Conservation (phyloP, 30 jellyfish, hydroid and myxozoan species). For the Morbakka virulenta region DNA sequence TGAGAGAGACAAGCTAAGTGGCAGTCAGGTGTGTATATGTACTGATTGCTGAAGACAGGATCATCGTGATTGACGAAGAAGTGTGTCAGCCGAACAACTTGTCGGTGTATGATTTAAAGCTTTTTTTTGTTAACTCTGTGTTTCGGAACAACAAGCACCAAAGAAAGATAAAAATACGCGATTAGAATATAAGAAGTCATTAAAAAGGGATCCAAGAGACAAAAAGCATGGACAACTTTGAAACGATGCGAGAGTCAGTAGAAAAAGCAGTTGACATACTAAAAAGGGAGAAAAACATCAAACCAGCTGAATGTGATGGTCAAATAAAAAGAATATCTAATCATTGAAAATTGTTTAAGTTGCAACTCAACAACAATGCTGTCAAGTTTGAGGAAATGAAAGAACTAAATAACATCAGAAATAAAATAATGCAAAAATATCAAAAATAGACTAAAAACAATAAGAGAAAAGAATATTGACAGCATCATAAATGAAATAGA, state of each 20-base stretch:
- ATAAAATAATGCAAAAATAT: too few relatives aligned
- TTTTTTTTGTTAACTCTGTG: too few relatives aligned
- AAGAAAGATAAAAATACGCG: slow-evolving; percentile 31
- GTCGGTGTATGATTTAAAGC: too few relatives aligned
- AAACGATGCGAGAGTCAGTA: slow-evolving; percentile 17
- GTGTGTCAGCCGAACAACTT: too few relatives aligned
- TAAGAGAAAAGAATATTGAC: slow-evolving; percentile 16
- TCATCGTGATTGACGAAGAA: too few relatives aligned
- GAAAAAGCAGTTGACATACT: slow-evolving; percentile 19
- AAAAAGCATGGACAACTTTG: slow-evolving; percentile 10
- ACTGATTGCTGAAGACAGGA: too few relatives aligned
- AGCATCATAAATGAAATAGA: neutral
- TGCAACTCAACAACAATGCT: slow-evolving; percentile 17
- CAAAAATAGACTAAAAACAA: too few relatives aligned
- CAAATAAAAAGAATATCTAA: slow-evolving; percentile 3
- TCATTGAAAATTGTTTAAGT: neutral
- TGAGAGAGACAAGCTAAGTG: too few relatives aligned
- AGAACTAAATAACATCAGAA: slow-evolving; percentile 7
- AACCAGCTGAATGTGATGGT: slow-evolving; percentile 5
- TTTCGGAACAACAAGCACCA: too few relatives aligned
- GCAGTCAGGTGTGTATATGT: too few relatives aligned
- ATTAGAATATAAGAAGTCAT: slow-evolving; percentile 12
- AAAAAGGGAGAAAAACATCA: slow-evolving; percentile 25
- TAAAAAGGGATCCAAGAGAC: slow-evolving; percentile 35
- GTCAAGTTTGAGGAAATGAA: slow-evolving; percentile 6